Evolutionary conservation across 2,113 vertebrate species (phyloP).

Genomic region (Megalops atlanticus): DNA sequence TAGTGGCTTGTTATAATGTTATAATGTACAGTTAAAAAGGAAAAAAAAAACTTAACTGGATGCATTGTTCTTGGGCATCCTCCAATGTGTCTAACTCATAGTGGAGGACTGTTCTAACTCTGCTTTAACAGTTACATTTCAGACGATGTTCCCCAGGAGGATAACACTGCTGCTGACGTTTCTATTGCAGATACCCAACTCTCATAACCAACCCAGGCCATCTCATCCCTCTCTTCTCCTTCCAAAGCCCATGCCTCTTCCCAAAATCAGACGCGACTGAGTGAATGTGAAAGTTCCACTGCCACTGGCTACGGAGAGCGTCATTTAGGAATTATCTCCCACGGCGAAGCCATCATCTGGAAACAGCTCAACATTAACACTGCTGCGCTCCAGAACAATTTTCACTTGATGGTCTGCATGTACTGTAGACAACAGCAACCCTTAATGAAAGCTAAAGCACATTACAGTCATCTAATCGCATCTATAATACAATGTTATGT

Average conservation of each 20-base stretch:
- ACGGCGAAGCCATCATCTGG: constrained; percentile 64
- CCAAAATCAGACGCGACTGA: constrained; percentile 15
- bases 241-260: neutral
- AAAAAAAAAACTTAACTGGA: constrained; percentile 68
- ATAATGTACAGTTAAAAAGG: constrained; percentile 50
- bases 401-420: constrained; percentile 74
- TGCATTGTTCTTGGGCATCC: constrained; percentile 58
- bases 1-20: constrained; percentile 62
- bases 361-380: constrained; percentile 58
- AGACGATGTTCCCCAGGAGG: constrained; percentile 37
- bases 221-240: neutral
- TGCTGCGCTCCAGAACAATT: constrained; percentile 66
- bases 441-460: constrained; percentile 56
- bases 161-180: constrained; percentile 2
- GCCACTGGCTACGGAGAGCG: constrained; percentile 52
- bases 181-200: neutral
- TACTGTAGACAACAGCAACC: constrained; percentile 57
- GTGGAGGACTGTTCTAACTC: constrained; percentile 45
- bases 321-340: constrained; percentile 63
- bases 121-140: constrained; percentile 59
- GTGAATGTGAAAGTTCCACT: constrained; percentile 51
- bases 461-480: no score
- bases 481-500: no score
- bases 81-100: constrained; percentile 57
- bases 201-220: constrained; percentile 37